Evolutionary conservation across 2,113 vertebrate genomes (phyloP), one percentile per base, ranked within the genome.

Genomic region (Mugil cephalus): DNA sequence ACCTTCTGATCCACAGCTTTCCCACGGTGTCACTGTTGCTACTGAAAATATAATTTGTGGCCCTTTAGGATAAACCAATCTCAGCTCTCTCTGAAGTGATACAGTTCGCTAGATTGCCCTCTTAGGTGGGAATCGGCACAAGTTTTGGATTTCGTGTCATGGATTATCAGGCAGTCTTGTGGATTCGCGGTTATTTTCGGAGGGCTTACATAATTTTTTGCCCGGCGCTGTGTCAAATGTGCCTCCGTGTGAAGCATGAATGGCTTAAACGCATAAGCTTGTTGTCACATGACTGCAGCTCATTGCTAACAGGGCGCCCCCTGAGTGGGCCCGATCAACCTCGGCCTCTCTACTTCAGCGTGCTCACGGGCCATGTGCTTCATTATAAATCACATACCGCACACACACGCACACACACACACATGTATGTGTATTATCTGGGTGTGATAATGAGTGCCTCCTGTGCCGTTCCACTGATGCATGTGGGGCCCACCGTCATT

Each of bases 401-500:
- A 3, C 18, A 35, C 43, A 9, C 53, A 61, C 42, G 21, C 43
- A 42, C 21, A 36, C 45, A 58, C 39, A 14, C 48, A 40, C 63
- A 59, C 52, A 8, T 30, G 18, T 17, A 40, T 50, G 68, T 60
- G 36, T 7, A 13, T 50, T 51, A 47, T 68, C 62, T 52, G 50
- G 74, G 61, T 63, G 77, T 69, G 63, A 75, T 87, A 87, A 85
- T 76, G 81, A 88, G 72, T 15, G 46, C 62, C 80, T 79, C 66
- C 72, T 76, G 79, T 77, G 73, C 77, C 45, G 19, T 59, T 77
- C 64, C 58, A 50, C 56, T 50, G 62, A 70, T 51, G 77, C 89
- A 86, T 83, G 90, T 90, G 92, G 55, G 89, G 77, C 89, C 81
- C 70, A 42, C 51, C 19, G 76, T 84, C 69, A 83, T 62, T 63